phyloP scores from a whole-genome alignment of 2,797 vertebrate species.

The Alfaro cultratus region DNA sequence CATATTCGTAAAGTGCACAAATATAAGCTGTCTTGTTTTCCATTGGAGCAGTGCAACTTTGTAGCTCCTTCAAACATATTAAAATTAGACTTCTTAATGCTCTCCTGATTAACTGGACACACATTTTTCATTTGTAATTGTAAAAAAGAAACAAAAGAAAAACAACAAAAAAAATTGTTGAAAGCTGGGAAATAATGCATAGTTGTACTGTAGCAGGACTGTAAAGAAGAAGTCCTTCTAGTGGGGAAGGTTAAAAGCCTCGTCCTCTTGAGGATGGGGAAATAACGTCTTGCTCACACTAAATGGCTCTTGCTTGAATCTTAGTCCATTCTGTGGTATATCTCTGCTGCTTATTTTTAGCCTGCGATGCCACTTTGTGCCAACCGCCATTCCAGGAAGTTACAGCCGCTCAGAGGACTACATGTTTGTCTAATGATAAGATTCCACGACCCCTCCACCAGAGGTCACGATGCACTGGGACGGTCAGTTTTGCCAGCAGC shows the following conservation, averaged over 20 bases:
- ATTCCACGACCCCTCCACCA: slow-evolving; percentile 68
- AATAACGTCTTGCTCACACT: slow-evolving; percentile 30
- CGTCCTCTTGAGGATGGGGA: slow-evolving; percentile 5
- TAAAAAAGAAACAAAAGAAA: not conserved
- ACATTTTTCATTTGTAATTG: not conserved
- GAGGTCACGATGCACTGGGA: slow-evolving; percentile 61
- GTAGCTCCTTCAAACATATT: not conserved
- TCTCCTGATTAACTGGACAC: not conserved
- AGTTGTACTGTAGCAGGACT: slow-evolving; percentile 5
- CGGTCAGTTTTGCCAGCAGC: slow-evolving; percentile 49
- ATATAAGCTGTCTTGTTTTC: not conserved
- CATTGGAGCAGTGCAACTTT: not conserved
- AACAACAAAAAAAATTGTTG: too few species aligned
- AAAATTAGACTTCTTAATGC: not conserved
- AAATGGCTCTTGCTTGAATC: slow-evolving; percentile 37
- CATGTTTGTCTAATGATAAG: slow-evolving; percentile 78
- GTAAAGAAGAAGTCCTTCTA: slow-evolving; percentile 5
- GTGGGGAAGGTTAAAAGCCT: slow-evolving; percentile 36
- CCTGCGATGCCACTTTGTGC: slow-evolving; percentile 68
- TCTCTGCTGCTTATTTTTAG: slow-evolving; percentile 70
- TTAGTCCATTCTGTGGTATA: slow-evolving; percentile 53
- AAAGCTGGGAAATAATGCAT: not conserved
- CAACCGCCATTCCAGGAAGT: slow-evolving; percentile 76
- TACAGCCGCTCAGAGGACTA: slow-evolving; percentile 56
- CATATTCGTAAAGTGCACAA: not conserved